Conservation (phyloP, 2,797 vertebrate genomes). For the Hylomyscus alleni region DNA sequence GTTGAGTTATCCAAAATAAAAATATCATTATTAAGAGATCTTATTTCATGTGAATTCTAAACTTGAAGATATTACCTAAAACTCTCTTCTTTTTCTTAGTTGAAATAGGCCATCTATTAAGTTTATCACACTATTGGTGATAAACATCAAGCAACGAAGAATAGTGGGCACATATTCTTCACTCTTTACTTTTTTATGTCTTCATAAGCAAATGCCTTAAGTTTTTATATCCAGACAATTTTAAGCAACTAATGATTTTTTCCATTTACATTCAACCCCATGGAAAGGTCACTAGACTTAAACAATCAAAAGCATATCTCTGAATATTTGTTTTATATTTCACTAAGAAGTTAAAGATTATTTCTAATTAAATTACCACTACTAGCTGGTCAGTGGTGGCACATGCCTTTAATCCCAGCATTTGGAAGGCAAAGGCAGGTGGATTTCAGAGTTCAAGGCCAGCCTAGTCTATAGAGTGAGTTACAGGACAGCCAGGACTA, state of each 20-base stretch:
- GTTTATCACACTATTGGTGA: background rate
- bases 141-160: background rate
- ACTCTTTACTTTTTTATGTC: background rate
- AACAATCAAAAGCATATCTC: background rate
- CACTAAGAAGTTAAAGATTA: slow-evolving; percentile 23
- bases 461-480: no score
- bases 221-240: background rate
- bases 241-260: slow-evolving; percentile 7
- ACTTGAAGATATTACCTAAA: background rate
- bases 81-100: background rate
- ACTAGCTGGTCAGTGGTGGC: background rate
- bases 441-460: no score
- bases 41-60: slow-evolving; percentile 13
- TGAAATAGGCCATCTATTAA: background rate
- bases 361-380: background rate
- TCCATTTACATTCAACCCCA: background rate
- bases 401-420: no score
- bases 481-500: no score
- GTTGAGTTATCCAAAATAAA: background rate
- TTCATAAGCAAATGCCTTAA: background rate
- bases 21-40: background rate
- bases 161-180: background rate
- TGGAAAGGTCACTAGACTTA: background rate
- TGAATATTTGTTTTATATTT: background rate
- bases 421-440: no score